Evolutionary conservation across 2,797 vertebrate genomes (phyloP).

Genomic region (Psittacula derbiana): DNA sequence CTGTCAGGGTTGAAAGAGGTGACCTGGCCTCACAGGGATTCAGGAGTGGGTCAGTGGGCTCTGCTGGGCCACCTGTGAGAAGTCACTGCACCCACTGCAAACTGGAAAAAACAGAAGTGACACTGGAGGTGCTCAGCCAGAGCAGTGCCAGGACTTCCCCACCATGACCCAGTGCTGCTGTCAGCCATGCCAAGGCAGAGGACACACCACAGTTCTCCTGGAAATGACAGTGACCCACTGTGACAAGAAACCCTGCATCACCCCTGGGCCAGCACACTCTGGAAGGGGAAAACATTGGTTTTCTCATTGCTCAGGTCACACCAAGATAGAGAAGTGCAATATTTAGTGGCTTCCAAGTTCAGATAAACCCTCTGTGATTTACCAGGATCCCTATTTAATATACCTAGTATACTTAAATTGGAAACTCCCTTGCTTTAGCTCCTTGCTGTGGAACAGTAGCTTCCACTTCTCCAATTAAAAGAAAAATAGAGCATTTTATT

Average conservation of each 20-base stretch:
- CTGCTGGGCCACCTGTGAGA: fast-evolving
- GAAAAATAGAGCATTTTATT: slow-evolving; percentile 42
- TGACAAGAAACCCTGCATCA: not conserved
- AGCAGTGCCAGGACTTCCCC: not conserved
- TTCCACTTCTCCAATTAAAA: slow-evolving; percentile 50
- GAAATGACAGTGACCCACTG: not conserved
- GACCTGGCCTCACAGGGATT: fast-evolving
- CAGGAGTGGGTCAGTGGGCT: fast-evolving
- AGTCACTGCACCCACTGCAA: fast-evolving
- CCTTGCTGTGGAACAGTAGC: not conserved
- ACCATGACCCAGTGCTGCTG: fast-evolving
- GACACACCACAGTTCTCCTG: not conserved
- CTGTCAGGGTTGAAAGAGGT: not conserved
- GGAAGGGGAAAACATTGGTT: not conserved
- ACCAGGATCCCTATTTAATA: not conserved
- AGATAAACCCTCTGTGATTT: not conserved
- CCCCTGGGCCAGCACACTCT: not conserved
- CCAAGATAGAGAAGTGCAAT: not conserved
- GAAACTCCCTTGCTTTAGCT: not conserved
- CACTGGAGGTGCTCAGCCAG: not conserved
- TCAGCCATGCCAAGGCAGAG: not conserved
- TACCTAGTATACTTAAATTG: not conserved
- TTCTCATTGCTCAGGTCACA: not conserved
- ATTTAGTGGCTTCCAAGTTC: not conserved
- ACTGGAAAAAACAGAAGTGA: not conserved